Conservation (phyloP, 2,797 vertebrate genomes). For the Periparus ater region DNA sequence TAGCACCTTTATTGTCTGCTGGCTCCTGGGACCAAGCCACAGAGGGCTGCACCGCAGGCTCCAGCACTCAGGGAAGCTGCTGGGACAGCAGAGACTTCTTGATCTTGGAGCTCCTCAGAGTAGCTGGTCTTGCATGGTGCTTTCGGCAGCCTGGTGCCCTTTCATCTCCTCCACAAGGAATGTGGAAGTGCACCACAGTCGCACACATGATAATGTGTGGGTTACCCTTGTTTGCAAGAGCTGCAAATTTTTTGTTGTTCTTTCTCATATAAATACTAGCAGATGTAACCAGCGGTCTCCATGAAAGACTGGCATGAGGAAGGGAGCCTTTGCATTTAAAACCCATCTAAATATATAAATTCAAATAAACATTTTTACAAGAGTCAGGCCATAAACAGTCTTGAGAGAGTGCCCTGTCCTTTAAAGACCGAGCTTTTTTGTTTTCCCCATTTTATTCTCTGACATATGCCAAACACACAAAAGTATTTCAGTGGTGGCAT, state of each 20-base stretch:
- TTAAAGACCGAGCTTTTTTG: not conserved
- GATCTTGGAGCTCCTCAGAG: not conserved
- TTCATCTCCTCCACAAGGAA: constrained; percentile 40
- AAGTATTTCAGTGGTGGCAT: not conserved
- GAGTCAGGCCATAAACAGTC: not conserved
- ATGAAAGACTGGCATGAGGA: not conserved
- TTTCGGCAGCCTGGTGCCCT: not conserved
- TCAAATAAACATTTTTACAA: constrained; percentile 41
- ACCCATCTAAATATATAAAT: constrained; percentile 36
- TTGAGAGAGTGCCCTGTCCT: not conserved
- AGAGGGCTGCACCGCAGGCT: not conserved
- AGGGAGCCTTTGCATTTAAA: constrained; percentile 30
- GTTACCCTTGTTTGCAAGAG: constrained; percentile 62
- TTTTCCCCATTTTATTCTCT: not conserved
- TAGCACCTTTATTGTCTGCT: not conserved
- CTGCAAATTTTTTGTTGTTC: constrained; percentile 62
- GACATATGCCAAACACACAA: not conserved
- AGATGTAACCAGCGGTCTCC: constrained; percentile 45
- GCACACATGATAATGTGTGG: constrained; percentile 38
- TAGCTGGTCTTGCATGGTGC: not conserved
- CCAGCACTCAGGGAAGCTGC: not conserved
- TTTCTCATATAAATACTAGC: constrained; percentile 55
- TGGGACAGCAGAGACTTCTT: not conserved
- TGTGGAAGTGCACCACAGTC: constrained; percentile 12
- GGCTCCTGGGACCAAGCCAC: not conserved